A percentile compares a stretch with the other conserved stretches of the same genome.
phyloP scores from a whole-genome alignment of 2,888 invertebrate genomes.

The Psylliodes chrysocephalus region DNA sequence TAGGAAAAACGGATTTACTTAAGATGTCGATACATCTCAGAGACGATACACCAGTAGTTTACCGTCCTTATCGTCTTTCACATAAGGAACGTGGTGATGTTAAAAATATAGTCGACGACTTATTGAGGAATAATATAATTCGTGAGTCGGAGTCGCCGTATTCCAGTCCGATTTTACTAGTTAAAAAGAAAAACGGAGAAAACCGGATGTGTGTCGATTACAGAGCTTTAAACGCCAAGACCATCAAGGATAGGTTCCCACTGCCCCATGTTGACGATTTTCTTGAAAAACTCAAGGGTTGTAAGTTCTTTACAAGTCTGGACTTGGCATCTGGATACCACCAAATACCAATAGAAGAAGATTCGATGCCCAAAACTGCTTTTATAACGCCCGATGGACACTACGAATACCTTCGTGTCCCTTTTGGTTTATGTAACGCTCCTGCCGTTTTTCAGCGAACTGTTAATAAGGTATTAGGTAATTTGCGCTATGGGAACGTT shows the following conservation, averaged over 20 bases:
- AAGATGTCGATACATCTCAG: conserved; percentile 46
- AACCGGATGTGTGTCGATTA: conserved; percentile 51
- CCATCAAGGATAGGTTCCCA: conserved; percentile 53
- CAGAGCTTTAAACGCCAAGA: conserved; percentile 52
- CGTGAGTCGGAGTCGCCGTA: conserved; percentile 50
- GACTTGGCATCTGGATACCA: conserved; percentile 54
- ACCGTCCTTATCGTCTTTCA: conserved; percentile 50
- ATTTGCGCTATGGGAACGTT: conserved; percentile 4
- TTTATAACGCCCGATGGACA: conserved; percentile 54
- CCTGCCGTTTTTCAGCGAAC: conserved; percentile 43
- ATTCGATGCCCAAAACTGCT: conserved; percentile 52
- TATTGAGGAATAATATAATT: conserved; percentile 44
- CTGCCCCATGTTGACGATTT: conserved; percentile 56
- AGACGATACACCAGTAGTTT: conserved; percentile 47
- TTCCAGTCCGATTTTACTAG: conserved; percentile 42
- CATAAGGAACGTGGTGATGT: conserved; percentile 43
- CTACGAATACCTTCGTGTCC: conserved; percentile 33
- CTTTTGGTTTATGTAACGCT: conserved; percentile 39
- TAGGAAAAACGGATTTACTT: conserved; percentile 38
- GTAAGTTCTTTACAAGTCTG: conserved; percentile 51
- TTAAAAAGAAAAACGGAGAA: conserved; percentile 46
- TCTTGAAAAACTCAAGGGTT: conserved; percentile 48
- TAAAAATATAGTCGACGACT: conserved; percentile 42
- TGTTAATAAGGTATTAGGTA: conserved; percentile 14
- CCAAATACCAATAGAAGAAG: conserved; percentile 51